Conservation (phyloP, 2,888 invertebrate genomes). For the Ariolimax columbianus region DNA sequence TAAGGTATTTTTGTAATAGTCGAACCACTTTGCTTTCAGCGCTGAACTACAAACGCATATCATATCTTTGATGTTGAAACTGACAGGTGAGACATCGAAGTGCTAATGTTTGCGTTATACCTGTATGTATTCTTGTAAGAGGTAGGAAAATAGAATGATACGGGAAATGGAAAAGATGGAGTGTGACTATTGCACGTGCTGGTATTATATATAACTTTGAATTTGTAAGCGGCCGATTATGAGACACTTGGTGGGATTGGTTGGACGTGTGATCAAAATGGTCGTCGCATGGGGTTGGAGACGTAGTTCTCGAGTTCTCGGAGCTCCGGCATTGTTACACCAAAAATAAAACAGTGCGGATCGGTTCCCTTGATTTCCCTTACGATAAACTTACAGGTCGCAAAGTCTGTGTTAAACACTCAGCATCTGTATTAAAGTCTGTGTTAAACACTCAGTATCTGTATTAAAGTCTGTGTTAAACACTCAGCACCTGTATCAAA, state of each 20-base stretch:
- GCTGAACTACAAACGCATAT: background rate
- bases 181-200: constrained; percentile 3
- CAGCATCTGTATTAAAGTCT: too few relatives aligned
- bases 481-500: too few relatives aligned
- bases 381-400: background rate
- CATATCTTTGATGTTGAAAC: background rate
- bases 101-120: background rate
- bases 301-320: too few relatives aligned
- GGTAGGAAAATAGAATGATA: background rate
- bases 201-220: background rate
- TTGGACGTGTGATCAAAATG: too few relatives aligned
- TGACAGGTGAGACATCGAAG: background rate
- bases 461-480: too few relatives aligned
- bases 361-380: background rate
- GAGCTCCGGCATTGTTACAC: background rate
- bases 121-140: background rate
- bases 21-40: constrained; percentile 1
- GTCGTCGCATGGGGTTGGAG: too few relatives aligned
- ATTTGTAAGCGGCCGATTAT: background rate
- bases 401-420: background rate
- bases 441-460: too few relatives aligned
- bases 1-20: background rate
- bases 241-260: background rate
- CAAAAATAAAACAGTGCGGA: background rate
- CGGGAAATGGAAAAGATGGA: background rate